Evolutionary conservation across 2,797 vertebrate species (phyloP).

Genomic region (Pangasius krempfi): DNA sequence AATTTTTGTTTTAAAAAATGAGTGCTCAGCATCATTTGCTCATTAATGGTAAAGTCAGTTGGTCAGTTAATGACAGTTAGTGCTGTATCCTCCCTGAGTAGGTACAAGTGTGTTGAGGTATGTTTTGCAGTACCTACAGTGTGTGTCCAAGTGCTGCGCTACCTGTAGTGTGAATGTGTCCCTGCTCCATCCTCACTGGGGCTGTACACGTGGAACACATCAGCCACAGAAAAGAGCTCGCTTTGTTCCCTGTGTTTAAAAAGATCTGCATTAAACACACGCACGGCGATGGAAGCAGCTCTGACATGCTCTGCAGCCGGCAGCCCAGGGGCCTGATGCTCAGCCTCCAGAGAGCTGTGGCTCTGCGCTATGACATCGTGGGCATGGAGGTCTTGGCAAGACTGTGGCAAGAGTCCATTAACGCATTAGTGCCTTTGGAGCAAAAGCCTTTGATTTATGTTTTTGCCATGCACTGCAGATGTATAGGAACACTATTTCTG

Average conservation of each 20-base stretch:
- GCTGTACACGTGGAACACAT: slow-evolving; percentile 75
- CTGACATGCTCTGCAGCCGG: slow-evolving; percentile 6
- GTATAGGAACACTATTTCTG: neutral
- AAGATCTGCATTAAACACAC: slow-evolving; percentile 80
- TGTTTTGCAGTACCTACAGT: slow-evolving; percentile 12
- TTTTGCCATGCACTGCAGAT: slow-evolving; percentile 13
- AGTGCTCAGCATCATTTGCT: neutral
- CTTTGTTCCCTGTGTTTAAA: slow-evolving; percentile 73
- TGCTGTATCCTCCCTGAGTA: neutral
- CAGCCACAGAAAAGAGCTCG: slow-evolving; percentile 64
- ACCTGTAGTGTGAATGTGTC: slow-evolving; percentile 37
- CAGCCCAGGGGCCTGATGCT: slow-evolving; percentile 45
- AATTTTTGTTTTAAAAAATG: slow-evolving; percentile 8
- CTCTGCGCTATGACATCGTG: slow-evolving; percentile 12
- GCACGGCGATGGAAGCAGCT: slow-evolving; percentile 63
- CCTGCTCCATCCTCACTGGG: slow-evolving; percentile 48
- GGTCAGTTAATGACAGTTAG: neutral
- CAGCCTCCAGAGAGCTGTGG: slow-evolving; percentile 14
- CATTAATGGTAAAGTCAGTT: neutral
- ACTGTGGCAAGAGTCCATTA: slow-evolving; percentile 24
- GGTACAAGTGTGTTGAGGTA: slow-evolving; percentile 1
- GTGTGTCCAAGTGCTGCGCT: slow-evolving; percentile 16
- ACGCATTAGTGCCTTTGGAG: slow-evolving; percentile 16
- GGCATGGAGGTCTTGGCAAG: slow-evolving; percentile 3
- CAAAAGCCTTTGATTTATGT: slow-evolving; percentile 18